Conservation (phyloP, 2,113 vertebrate genomes). For the Melanotaenia duboulayi region DNA sequence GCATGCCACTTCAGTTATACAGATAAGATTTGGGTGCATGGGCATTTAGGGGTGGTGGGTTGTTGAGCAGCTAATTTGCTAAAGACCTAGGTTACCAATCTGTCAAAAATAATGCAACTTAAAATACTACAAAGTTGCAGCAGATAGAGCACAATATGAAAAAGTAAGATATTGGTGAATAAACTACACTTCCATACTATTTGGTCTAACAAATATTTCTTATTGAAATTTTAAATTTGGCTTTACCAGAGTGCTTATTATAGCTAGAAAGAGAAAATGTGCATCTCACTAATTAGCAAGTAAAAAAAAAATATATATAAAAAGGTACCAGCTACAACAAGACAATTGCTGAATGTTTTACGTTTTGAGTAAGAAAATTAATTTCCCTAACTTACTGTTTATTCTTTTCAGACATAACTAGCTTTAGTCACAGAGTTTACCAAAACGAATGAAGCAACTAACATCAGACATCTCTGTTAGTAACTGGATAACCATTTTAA, state of each 20-base stretch:
- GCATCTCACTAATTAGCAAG: not conserved
- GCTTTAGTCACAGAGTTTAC: conserved; percentile 33
- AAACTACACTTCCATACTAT: not conserved
- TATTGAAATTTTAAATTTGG: not conserved
- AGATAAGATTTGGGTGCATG: too few relatives aligned
- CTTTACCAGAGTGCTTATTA: not conserved
- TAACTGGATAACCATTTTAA: conserved; percentile 44
- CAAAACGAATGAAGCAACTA: conserved; percentile 29
- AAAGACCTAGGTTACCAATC: too few relatives aligned
- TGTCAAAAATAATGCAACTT: too few relatives aligned
- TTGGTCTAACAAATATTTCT: not conserved
- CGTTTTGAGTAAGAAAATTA: not conserved
- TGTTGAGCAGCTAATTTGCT: too few relatives aligned
- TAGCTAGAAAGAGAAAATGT: not conserved
- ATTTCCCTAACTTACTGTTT: too few relatives aligned
- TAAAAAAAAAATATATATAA: not conserved
- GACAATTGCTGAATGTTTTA: not conserved
- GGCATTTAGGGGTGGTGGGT: too few relatives aligned
- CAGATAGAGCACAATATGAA: too few relatives aligned
- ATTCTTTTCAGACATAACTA: not conserved
- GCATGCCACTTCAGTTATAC: too few relatives aligned
- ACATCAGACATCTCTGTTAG: conserved; percentile 43
- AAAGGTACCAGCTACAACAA: not conserved
- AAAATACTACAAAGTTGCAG: too few relatives aligned
- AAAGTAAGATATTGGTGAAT: not conserved